Evolutionary conservation across 2,113 vertebrate species (phyloP), one percentile per base, ranked within the genome.

Genomic region (Tachysurus vachellii): DNA sequence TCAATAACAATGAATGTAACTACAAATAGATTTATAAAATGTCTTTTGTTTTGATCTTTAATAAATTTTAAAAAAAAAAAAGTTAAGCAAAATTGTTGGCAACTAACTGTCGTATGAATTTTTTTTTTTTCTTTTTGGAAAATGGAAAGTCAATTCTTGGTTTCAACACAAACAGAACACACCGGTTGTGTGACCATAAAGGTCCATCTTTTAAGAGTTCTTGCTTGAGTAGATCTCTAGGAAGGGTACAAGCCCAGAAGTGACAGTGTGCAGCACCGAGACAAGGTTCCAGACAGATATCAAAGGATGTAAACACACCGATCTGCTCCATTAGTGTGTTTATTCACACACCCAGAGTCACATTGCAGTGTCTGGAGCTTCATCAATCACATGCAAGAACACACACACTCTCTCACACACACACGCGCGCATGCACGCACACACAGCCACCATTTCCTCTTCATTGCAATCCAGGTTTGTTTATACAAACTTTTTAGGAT

Each of bases 301-400:
- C 50, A 31, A 47, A 82, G 79, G 57, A 59, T 81, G 66, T 89
- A 87, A 89, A 85, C 85, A 87, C 31, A 56, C n/a, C 36, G 26
- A 68, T 82, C 77, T 76, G 66, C 75, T 84, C 76, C 75, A 83
- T 86, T 85, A 70, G 44, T 54, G 36, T 87, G 89, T 85, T 80
- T 85, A 87, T 82, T 57, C n/a, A 54, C 70, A 75, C 26, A 75
- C 61, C 26, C 16, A 66, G 54, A 80, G 83, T 56, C 64, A 80
- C 11, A 26, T 28, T 84, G 77, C 59, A 82, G 3, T 79, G 44
- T 54, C 66, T 77, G 81, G 57, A 84, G 66, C 85, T 57, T 80
- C 79, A 87, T 89, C 71, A 61, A 42, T 87, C 87, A 88, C 42
- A 56, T 28, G 17, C 42, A 14, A 42, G 17, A 21, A 53, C 54